Percentiles rank a stretch among this genome's conserved stretches.
phyloP scores from a whole-genome alignment of 2,797 vertebrate species.

The Cynodonichthys magdalenae region DNA sequence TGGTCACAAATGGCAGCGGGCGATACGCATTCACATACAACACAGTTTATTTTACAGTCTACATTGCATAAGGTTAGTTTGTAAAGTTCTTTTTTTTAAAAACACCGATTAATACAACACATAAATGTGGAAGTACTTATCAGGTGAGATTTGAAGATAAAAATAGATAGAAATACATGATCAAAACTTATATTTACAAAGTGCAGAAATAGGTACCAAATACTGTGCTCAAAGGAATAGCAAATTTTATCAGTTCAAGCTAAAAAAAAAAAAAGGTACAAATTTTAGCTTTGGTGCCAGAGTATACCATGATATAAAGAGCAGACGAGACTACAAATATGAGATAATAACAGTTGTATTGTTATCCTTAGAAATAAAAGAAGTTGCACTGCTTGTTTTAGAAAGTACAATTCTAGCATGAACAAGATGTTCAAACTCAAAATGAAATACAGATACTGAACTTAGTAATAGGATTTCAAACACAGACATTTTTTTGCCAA shows the following conservation, averaged over 20 bases:
- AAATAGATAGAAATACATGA: conserved; percentile 46
- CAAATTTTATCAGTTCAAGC: conserved; percentile 32
- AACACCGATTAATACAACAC: conserved; percentile 46
- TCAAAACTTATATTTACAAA: conserved; percentile 54
- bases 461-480: conserved; percentile 46
- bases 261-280: conserved; percentile 25
- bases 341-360: conserved; percentile 49
- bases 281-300: conserved; percentile 28
- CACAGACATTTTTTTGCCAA: conserved; percentile 49
- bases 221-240: conserved; percentile 32
- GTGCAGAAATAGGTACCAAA: conserved; percentile 49
- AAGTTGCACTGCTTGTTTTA: conserved; percentile 27
- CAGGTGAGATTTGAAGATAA: conserved; percentile 23
- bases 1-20: too few species aligned
- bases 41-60: conserved; percentile 54
- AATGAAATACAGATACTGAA: conserved; percentile 21
- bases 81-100: conserved; percentile 19
- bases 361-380: conserved; percentile 28
- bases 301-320: conserved; percentile 49
- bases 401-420: conserved; percentile 24
- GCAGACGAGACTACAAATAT: conserved; percentile 47
- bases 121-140: conserved; percentile 50
- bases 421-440: conserved; percentile 37
- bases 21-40: conserved; percentile 44
- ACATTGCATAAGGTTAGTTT: conserved; percentile 33